Percentiles rank a stretch among this genome's conserved stretches.
phyloP scores from a whole-genome alignment of 2,113 vertebrate genomes.

The Misgurnus mizolepis region DNA sequence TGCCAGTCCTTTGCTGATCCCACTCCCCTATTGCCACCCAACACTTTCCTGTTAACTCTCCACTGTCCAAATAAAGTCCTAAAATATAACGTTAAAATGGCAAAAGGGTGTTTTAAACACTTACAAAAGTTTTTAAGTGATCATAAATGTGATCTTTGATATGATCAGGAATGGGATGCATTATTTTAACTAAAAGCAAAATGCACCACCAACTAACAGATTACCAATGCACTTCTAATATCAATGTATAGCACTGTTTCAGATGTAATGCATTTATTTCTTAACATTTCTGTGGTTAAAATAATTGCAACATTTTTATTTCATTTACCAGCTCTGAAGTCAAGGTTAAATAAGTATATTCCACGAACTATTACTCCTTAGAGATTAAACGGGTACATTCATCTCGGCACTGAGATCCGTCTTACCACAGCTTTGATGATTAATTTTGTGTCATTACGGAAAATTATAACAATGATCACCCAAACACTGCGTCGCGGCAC shows the following conservation, averaged over 20 bases:
- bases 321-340: not conserved
- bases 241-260: not conserved
- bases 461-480: not conserved
- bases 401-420: not conserved
- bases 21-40: too few species aligned
- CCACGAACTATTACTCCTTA: not conserved
- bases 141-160: too few species aligned
- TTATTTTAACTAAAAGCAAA: too few species aligned
- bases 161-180: too few species aligned
- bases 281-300: not conserved
- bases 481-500: not conserved
- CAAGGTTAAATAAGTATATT: not conserved
- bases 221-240: too few species aligned
- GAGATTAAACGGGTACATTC: not conserved
- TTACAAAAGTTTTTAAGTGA: too few species aligned
- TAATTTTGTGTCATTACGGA: conserved; percentile 21
- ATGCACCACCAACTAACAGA: too few species aligned
- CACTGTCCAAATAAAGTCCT: too few species aligned
- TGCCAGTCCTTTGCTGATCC: too few species aligned
- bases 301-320: not conserved
- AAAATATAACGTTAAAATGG: too few species aligned
- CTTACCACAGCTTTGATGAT: conserved; percentile 22
- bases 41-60: too few species aligned
- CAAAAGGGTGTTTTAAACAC: too few species aligned
- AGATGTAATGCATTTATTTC: not conserved